phyloP scores from a whole-genome alignment of 2,797 vertebrate species.

The Ispidina picta region DNA sequence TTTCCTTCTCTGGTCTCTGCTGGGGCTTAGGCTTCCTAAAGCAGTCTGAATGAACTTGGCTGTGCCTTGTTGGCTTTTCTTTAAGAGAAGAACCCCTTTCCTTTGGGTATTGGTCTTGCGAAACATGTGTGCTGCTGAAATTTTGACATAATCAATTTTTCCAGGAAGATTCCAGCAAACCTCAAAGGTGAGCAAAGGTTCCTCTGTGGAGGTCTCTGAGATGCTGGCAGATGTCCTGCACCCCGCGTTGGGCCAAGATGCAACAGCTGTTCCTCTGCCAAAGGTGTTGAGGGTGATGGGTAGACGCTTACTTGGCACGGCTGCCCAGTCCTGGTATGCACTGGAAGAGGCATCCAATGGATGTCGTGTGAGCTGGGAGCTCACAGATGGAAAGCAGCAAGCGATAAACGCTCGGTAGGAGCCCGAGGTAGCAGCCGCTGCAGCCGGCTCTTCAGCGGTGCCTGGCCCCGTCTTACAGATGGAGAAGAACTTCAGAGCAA shows the following conservation, averaged over 20 bases:
- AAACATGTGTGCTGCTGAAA: accelerated
- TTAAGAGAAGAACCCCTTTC: not conserved
- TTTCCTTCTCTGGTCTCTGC: not conserved
- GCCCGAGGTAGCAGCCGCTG: not conserved
- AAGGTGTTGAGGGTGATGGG: not conserved
- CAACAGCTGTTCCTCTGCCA: not conserved
- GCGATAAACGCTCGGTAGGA: accelerated
- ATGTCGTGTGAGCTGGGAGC: not conserved
- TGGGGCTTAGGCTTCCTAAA: not conserved
- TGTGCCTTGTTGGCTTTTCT: not conserved
- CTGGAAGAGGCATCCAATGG: accelerated
- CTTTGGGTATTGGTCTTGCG: accelerated
- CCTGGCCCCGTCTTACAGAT: not conserved
- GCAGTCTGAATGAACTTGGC: accelerated
- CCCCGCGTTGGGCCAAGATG: not conserved
- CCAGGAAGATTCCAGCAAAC: not conserved
- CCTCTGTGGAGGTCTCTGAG: not conserved
- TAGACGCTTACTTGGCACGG: not conserved
- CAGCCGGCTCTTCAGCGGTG: not conserved
- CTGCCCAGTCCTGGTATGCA: not conserved
- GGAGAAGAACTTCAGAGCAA: not conserved
- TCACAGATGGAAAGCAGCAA: accelerated
- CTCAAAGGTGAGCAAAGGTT: not conserved
- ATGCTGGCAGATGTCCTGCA: not conserved
- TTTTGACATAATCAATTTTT: not conserved